Base-by-base conservation (phyloP, 1,140 invertebrate species). In the Brachystomella parvula region DNA sequence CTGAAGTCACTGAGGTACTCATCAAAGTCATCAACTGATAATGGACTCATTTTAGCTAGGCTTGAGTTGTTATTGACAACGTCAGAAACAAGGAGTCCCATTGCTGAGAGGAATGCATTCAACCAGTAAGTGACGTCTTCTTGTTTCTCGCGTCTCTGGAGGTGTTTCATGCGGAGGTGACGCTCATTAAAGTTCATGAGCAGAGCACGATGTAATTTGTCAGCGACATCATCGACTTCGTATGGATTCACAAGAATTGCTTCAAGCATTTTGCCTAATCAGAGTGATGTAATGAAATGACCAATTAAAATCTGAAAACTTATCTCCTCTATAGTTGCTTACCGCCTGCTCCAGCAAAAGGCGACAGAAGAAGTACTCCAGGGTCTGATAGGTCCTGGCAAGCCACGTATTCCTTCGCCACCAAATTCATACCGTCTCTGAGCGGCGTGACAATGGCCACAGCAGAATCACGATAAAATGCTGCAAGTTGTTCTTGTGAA, bases 391-490 rank as follows among this genome's bases (percentile, higher is more conserved):
- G 72, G 31, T 75, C 77, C 67, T 79, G 78, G 66, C 79, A 79
- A 3, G 79, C 79, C 12, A 81, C 78, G 63, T 76, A 80, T 64
- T 81, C 79, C 69, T 81, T 81, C 17, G 79, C 79, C 2, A 81
- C 79, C n/a, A 81, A 67, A 66, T 81, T 81, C 79, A 81, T 81
- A 9, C 79, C 79, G 70, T 81, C 79, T 30, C 78, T 66, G 15
- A 80, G 73, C n/a, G 79, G 78, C 1, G 79, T 79, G 0, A 81
- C 76, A 30, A 81, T 65, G 6, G 75, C 77, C 26, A 81, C 78
- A 26, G 76, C 74, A 1, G 79, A 74, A 61, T 78, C 78, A 29
- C 78, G 66, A 62, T 80, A 80, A 64, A 78, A 79, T 3, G 77
- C 79, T 30, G 78, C 75, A 53, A 80, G 70, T 62, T 79, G 75